Evolutionary conservation across 2,797 vertebrate species (phyloP), one percentile per base, ranked within the genome.

Genomic region (Amniataba percoides): DNA sequence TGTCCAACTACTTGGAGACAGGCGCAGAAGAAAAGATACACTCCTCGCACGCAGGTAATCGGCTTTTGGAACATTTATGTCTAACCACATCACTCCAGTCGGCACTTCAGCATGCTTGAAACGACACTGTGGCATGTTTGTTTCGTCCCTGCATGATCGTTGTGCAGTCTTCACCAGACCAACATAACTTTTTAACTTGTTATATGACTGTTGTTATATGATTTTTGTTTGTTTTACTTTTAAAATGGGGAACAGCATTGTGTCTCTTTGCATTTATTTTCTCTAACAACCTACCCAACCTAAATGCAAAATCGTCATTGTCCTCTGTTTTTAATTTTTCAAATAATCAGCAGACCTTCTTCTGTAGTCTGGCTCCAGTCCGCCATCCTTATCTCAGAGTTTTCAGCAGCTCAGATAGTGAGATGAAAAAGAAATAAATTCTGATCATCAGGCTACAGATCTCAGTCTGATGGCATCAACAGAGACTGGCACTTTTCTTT

Each of bases 21-120:
- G 97, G 96, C 97, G 53, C 97, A 98, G 96, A 98, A 98, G 97
- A 99, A 96, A 94, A 96, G 98, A 84, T 99, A 98, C 89, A 96
- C 96, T 75, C 95, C 97, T 8, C 96, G 97, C 92, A 96, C 97
- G 27, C 96, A 99, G 98, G 98, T 99, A 97, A 92, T 67, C 25
- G 1, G 15, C 25, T 31, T 79, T 74, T 70, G 46, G 14, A 80
- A 27, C 40, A 19, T 71, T 69, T 18, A 4, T 31, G 40, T 69
- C 19, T 57, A 4, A 49, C 19, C 14, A 45, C 49, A 23, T 61
- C 2, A 16, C 40, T 63, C 57, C 21, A 42, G 8, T 4, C 27
- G 11, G 31, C 39, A n/a, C 10, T 34, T 18, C 2, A n/a, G 51
- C 67, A 52, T 62, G 56, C 23, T 43, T 49, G 0, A 27, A 48